Evolutionary conservation across 2,113 vertebrate species (phyloP), one percentile per base, ranked within the genome.

Genomic region (Paramisgurnus dabryanus): DNA sequence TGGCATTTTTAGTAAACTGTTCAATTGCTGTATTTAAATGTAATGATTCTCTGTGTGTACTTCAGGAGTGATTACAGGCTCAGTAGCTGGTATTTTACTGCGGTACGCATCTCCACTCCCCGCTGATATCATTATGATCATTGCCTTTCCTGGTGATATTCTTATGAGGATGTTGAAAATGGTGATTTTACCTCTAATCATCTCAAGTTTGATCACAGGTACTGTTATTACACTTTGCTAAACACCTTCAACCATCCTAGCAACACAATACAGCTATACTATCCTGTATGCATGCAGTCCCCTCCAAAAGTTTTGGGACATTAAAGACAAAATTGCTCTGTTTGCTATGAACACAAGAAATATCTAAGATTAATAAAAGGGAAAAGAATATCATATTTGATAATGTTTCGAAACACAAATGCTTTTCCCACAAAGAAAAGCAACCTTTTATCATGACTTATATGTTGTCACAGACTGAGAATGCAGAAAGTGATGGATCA

Each of bases 131-230:
- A 70, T 99, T 68, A 95, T 99, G 98, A 85, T 98, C 85, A 99
- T 99, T 87, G 91, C 91, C 76, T 99, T 99, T 87, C 98, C 98
- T 0, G 98, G 98, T 82, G 98, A 99, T 82, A 96, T 99, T 82
- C 95, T 99, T 73, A 99, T 99, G 98, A 94, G 98, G 91, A 98
- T 99, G 97, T 90, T 99, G 78, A 99, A 99, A 91, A 99, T 99
- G 98, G 91, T 99, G 80, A 99, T 99, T 84, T 91, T 99, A 73
- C 98, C 98, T 82, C 94, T 99, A 50, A 96, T 99, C 87, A 95
- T 98, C 86, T 99, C 98, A 89, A 99, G 98, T 90, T 93, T 99
- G 92, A 98, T 99, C 91, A 99, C 98, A 95, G 98, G 98, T 96
- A 79, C 27, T 57, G 43, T 50, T 61, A 58, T 12, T 55, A 53